phyloP scores from a whole-genome alignment of 2,888 invertebrate genomes.

The Bugulina stolonifera region DNA sequence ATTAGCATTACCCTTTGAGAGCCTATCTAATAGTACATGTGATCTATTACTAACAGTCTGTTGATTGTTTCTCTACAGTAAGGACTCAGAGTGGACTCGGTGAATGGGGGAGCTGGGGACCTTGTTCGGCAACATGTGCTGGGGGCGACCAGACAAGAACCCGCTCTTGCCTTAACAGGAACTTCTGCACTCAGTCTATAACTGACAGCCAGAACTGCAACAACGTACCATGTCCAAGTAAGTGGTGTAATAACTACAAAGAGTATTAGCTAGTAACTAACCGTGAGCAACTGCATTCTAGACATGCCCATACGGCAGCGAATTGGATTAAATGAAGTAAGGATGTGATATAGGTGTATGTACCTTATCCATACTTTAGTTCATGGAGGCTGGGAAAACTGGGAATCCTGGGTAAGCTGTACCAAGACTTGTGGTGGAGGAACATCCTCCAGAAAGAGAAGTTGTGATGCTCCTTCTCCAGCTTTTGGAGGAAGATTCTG shows the following conservation, averaged over 20 bases:
- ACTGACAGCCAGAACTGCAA: background rate
- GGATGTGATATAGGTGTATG: too few species aligned
- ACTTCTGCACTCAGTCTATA: background rate
- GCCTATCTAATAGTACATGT: too few species aligned
- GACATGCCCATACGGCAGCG: too few species aligned
- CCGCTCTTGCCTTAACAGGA: background rate
- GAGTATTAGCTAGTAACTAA: too few species aligned
- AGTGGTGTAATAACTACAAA: background rate
- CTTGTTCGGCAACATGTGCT: background rate
- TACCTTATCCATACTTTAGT: too few species aligned
- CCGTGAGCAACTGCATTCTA: too few species aligned
- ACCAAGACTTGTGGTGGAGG: slow-evolving; percentile 18
- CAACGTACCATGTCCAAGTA: slow-evolving; percentile 23
- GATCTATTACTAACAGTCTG: too few species aligned
- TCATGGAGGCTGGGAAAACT: slow-evolving; percentile 15
- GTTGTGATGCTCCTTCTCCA: slow-evolving; percentile 19
- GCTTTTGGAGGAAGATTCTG: slow-evolving; percentile 19
- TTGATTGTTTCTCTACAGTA: too few species aligned
- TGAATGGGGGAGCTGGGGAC: background rate
- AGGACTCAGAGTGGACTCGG: background rate
- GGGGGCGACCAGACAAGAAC: background rate
- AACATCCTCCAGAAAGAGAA: background rate
- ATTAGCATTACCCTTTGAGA: too few species aligned
- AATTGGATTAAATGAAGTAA: too few species aligned
- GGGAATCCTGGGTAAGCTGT: slow-evolving; percentile 23